Conservation (phyloP, 2,797 vertebrate species). For the Sebastiscus albofasciatus region DNA sequence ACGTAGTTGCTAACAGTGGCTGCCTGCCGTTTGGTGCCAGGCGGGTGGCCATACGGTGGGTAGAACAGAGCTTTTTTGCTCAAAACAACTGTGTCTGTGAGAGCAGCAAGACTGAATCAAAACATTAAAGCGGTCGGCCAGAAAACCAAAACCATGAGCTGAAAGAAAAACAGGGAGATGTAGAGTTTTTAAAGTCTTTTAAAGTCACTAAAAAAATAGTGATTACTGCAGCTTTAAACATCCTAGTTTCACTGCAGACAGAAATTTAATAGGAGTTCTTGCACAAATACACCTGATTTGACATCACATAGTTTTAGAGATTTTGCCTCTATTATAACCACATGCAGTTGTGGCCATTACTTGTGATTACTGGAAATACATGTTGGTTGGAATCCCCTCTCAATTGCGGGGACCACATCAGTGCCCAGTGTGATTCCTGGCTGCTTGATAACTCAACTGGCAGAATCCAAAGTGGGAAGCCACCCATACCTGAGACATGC, state of each 20-base stretch:
- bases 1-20: not conserved
- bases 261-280: no score
- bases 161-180: no score
- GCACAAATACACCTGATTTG: not conserved
- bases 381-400: not conserved
- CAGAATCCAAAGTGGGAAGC: not conserved
- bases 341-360: not conserved
- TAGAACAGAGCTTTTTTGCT: not conserved
- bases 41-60: no score
- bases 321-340: not conserved
- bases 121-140: not conserved
- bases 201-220: not conserved
- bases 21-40: not conserved
- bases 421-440: not conserved
- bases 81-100: not conserved
- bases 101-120: no score
- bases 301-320: not conserved
- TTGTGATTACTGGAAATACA: not conserved
- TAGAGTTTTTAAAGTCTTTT: no score
- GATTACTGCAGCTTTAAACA: no score
- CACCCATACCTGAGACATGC: slow-evolving; percentile 23
- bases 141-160: not conserved
- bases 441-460: slow-evolving; percentile 6
- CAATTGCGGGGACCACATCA: not conserved
- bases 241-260: no score